Evolutionary conservation across 2,113 vertebrate genomes (phyloP), one percentile per base, ranked within the genome.

Genomic region (Vulpes vulpes): DNA sequence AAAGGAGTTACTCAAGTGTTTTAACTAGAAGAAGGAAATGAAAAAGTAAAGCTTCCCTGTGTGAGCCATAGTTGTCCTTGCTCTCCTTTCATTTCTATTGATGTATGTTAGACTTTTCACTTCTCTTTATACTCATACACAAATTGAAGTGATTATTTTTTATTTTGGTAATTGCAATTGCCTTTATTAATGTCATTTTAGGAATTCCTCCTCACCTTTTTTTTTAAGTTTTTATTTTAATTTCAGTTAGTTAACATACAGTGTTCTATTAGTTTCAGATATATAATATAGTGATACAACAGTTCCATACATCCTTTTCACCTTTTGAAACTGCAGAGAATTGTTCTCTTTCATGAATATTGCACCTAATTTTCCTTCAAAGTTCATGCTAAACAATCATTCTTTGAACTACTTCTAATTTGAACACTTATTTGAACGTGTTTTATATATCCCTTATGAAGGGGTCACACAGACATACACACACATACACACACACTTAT

Each of bases 371-470:
- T 93, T 90, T 79, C 67, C 12, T 91, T 89, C 49, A 97, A 90
- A 62, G 19, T 32, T 43, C 16, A 11, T 43, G 11, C 8, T 74
- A 89, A 92, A 64, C 5, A 11, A 78, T 11, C 53, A 51, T 64
- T 78, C 11, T 93, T 97, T 93, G n/a, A 89, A 95, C 85, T 67
- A 43, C 4, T 89, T 95, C 23, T 92, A 38, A 94, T 90, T 49
- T 91, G 43, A 82, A 38, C 69, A 49, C 74, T 78, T 67, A 80
- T 17, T 71, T 59, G 55, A 9, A 84, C 76, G 10, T 78, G 22
- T 67, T 79, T 60, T 80, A 57, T 67, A 53, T 1, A 88, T 71
- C 22, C 22, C 1, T 93, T 73, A 78, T 20, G 71, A 23, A 93
- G 23, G 4, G 53, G 62, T 93, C 79, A 32, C 9, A 43, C 30